These are phyloP conservation scores for Gallinago nigripennis DNA, from an alignment of 2,797 vertebrate species.

Conservation along the genomic window DNA sequence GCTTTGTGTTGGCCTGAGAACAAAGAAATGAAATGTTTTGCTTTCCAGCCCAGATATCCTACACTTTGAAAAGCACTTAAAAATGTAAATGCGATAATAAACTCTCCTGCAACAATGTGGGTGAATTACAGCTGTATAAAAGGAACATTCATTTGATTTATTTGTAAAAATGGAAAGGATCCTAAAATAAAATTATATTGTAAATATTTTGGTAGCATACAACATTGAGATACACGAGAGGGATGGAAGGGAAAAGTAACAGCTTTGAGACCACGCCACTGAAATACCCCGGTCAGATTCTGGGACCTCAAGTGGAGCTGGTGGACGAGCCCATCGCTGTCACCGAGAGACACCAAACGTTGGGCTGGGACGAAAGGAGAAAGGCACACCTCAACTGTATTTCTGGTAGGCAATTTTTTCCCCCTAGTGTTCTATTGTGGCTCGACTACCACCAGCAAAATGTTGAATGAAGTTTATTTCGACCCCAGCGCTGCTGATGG, in stretches of 20 bases:
- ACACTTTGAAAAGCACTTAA: conserved; percentile 71
- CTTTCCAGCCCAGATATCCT: conserved; percentile 72
- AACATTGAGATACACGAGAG: not conserved
- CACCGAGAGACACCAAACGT: rapidly evolving
- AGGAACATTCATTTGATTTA: conserved; percentile 27
- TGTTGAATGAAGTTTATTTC: not conserved
- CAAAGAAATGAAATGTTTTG: conserved; percentile 68
- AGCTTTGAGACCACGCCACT: not conserved
- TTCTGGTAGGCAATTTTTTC: not conserved
- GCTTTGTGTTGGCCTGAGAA: conserved; percentile 61
- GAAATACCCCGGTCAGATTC: not conserved
- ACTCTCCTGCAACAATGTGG: conserved; percentile 38
- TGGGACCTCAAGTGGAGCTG: not conserved
- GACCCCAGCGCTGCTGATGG: not conserved
- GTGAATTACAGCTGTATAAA: conserved; percentile 4
- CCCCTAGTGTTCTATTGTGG: rapidly evolving
- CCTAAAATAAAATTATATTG: conserved; percentile 17
- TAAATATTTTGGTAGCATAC: not conserved
- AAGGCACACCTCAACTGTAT: not conserved
- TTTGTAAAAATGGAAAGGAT: conserved; percentile 39
- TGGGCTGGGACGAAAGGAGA: not conserved
- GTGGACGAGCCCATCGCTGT: not conserved
- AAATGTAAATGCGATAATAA: conserved; percentile 70
- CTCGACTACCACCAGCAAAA: not conserved
- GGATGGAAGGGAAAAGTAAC: not conserved